Conservation (phyloP, 2,113 vertebrate species). For the Parotia lawesii region DNA sequence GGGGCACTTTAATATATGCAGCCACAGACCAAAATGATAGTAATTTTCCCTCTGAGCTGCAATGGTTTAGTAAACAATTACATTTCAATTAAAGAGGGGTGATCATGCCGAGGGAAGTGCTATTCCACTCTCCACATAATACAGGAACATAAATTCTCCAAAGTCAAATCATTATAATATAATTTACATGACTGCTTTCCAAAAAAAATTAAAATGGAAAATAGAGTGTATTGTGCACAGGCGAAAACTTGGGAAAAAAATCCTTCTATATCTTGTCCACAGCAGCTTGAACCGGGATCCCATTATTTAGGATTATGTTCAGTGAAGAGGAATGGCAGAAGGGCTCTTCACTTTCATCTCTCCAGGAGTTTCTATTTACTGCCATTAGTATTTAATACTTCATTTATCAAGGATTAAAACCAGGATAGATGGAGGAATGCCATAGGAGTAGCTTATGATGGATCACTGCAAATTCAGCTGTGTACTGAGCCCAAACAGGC, state of each 20-base stretch:
- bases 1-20: constrained; percentile 12
- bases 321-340: constrained; percentile 25
- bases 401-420: constrained; percentile 50
- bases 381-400: constrained; percentile 50
- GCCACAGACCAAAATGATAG: constrained; percentile 46
- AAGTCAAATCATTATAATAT: constrained; percentile 8
- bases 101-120: not conserved
- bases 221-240: not conserved
- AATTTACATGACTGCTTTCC: not conserved
- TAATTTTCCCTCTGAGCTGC: constrained; percentile 43
- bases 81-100: constrained; percentile 57
- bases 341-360: constrained; percentile 34
- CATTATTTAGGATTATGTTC: constrained; percentile 29
- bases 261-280: not conserved
- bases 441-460: not conserved
- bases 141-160: not conserved
- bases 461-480: not conserved
- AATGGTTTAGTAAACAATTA: constrained; percentile 63
- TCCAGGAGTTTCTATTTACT: constrained; percentile 24
- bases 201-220: not conserved
- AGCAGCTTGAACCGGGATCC: constrained; percentile 4
- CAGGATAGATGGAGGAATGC: constrained; percentile 20
- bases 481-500: not conserved
- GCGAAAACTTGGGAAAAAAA: not conserved
- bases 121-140: not conserved